Evolutionary conservation across 1,140 invertebrate genomes (phyloP).

Genomic region (Drosophila aff.): DNA sequence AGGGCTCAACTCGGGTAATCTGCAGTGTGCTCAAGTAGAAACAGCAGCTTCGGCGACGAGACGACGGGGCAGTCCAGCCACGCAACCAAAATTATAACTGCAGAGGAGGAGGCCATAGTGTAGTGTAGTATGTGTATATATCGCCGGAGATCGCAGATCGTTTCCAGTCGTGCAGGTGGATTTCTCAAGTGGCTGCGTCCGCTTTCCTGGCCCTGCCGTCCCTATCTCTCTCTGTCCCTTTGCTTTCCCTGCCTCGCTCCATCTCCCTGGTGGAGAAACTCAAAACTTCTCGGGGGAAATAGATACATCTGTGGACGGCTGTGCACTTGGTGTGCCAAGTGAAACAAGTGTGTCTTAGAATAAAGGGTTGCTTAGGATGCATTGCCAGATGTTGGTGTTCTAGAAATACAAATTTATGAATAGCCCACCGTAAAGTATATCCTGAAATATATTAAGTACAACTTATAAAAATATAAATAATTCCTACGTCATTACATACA

Average conservation of each 20-base stretch:
- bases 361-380: not conserved
- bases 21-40: constrained; percentile 79
- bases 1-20: constrained; percentile 81
- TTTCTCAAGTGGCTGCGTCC: constrained; percentile 82
- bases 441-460: not conserved
- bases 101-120: constrained; percentile 4
- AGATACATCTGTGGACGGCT: constrained; percentile 38
- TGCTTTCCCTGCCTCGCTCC: not conserved
- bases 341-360: constrained; percentile 39
- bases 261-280: constrained; percentile 21
- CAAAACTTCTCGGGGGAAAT: constrained; percentile 37
- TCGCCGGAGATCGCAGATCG: constrained; percentile 61
- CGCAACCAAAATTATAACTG: constrained; percentile 71
- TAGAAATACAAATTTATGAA: not conserved
- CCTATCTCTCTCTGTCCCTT: not conserved
- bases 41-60: constrained; percentile 54
- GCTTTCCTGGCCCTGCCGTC: constrained; percentile 51
- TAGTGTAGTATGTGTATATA: constrained; percentile 32
- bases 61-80: constrained; percentile 18
- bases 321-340: constrained; percentile 23
- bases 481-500: too few species aligned
- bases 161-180: constrained; percentile 73
- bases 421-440: not conserved
- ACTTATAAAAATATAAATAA: not conserved
- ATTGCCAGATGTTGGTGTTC: constrained; percentile 19